Base-by-base conservation (phyloP, 2,888 invertebrate genomes). In the Loripinus fragilis region DNA sequence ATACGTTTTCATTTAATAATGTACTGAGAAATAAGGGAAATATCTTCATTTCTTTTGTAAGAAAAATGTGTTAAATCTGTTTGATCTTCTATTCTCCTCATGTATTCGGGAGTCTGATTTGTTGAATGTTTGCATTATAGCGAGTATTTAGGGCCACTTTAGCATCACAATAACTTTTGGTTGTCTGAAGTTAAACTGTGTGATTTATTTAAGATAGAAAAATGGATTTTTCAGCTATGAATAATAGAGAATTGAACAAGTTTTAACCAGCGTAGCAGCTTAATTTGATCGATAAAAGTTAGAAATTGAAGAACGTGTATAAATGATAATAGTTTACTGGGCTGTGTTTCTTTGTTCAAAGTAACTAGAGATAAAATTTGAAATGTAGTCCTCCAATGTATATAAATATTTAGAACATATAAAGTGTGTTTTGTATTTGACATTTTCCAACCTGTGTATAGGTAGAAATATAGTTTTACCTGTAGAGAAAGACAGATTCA, bases 311-410 rank as follows among this genome's bases (percentile, higher is more conserved):
- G 33, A 60, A 33, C 33, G 60, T 60, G 60, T 60, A 60, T 60
- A 60, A 60, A 60, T 60, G 60, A 60, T 60, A 60, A 60, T 60
- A 33, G 60, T 60, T 52, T 60, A 60, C 60, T 28, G 28, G 60
- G 60, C 60, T 60, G 60, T 3, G 17, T 60, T 60, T 60, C 60
- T 60, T 60, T 60, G 60, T 60, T 60, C 60, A 60, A 60, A 60
- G 60, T 60, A 60, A 60, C 60, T 3, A 60, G 60, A 60, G 60
- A 60, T 60, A 60, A 60, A 60, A 2, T 60, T 60, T 60, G 60
- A 17, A 60, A 60, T 60, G 60, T 30, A 60, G 60, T 60, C 30
- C 28, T 60, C 30, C 33, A 60, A 60, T 23, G 60, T 60, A 60
- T 60, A 60, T 28, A 60, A 60, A 60, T 17, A 60, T 30, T 33